Base-by-base conservation (phyloP, 2,113 vertebrate genomes). In the Ailuropoda melanoleuca region DNA sequence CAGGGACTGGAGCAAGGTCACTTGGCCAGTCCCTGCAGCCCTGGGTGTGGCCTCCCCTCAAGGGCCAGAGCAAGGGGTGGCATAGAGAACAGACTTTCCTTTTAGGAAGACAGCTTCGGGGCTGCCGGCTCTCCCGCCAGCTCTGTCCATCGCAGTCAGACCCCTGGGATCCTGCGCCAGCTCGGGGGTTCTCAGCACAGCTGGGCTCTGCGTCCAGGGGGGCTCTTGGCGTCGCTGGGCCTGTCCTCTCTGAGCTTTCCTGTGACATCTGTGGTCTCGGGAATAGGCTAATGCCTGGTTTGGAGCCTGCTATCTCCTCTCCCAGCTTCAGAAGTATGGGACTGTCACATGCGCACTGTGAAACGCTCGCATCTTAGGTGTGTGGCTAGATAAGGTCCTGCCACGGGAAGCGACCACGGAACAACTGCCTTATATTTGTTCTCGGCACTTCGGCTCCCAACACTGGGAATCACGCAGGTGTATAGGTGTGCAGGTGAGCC, bases 321-420 rank as follows among this genome's bases (percentile, higher is more conserved):
- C 46, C 34, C 1, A 1, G 43, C 46, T 37, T 17, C 17, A 5
- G 18, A 34, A 46, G 24, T 12, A 14, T 0, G 18, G 9, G 13
- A 1, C 19, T 18, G 0, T 13, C 3, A 3, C 11, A 1, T 9
- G 11, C 24, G 3, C 11, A 0, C 11, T 1, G 39, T 1, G 3
- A 13, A 3, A 15, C 2, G 10, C 37, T 2, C 0, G 21, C 5
- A 6, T 4, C 34, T 18, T 4, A 1, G 9, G 78, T 2, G 4
- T 0, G 0, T 26, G 1, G 18, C 37, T 15, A 10, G 48, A 8
- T 0, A 14, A 8, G n/a, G 75, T 5, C 34, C 18, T 6, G 3
- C 23, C 9, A 43, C 0, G 10, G 3, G 37, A 68, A 13, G 5
- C 9, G 4, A 6, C 37, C 2, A 1, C 0, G 29, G 12, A 9